Evolutionary conservation across 1,140 invertebrate genomes (phyloP).

Genomic region (Nasonia giraulti): DNA sequence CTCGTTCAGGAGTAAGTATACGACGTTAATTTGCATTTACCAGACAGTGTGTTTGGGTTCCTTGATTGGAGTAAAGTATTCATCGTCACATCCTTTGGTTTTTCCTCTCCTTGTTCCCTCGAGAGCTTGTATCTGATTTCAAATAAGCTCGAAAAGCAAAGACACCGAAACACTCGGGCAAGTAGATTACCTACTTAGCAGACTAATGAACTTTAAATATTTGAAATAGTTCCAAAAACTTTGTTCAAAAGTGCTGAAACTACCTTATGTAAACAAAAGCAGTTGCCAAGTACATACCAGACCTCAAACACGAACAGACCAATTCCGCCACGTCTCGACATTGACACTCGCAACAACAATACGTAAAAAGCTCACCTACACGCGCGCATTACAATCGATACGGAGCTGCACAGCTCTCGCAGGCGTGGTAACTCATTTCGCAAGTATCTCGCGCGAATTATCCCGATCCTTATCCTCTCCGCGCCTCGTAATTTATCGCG

Average conservation of each 20-base stretch:
- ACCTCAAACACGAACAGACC: no score
- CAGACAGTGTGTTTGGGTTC: neutral
- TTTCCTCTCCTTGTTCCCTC: neutral
- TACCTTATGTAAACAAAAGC: no score
- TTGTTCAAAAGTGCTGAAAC: neutral
- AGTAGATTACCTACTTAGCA: neutral
- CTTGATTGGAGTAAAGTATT: neutral
- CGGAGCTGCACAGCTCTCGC: no score
- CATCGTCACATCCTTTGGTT: neutral
- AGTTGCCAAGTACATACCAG: no score
- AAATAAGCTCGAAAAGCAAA: neutral
- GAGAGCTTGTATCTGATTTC: neutral
- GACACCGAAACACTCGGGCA: neutral
- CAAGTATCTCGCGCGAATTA: slow-evolving; percentile 16
- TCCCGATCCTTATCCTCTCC: slow-evolving; percentile 25
- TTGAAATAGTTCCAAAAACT: neutral
- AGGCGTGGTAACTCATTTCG: neutral
- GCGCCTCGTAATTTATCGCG: slow-evolving; percentile 27
- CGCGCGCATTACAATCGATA: no score
- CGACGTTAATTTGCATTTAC: no score
- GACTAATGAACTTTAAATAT: neutral
- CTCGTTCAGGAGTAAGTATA: no score
- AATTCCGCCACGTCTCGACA: no score
- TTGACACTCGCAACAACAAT: no score
- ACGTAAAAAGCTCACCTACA: no score